phyloP scores from a whole-genome alignment of 2,797 vertebrate genomes.

The Lepilemur ruficaudatus region DNA sequence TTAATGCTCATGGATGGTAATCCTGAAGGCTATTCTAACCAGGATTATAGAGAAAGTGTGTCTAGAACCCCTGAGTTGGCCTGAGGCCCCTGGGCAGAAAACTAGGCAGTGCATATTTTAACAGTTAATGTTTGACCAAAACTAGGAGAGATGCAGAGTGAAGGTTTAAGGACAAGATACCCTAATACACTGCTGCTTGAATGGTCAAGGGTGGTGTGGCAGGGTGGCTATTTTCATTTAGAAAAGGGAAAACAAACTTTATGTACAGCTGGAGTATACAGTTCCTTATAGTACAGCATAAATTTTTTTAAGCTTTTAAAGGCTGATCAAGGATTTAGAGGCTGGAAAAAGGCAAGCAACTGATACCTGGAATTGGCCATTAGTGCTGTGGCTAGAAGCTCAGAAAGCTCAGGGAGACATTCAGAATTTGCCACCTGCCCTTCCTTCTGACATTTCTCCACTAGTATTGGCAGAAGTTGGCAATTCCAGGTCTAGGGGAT shows the following conservation, averaged over 20 bases:
- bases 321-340: background rate
- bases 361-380: background rate
- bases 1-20: background rate
- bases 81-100: background rate
- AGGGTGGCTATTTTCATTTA: background rate
- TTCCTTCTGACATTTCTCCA: background rate
- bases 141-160: background rate
- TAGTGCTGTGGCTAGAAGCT: background rate
- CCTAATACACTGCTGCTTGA: background rate
- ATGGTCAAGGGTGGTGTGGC: background rate
- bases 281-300: background rate
- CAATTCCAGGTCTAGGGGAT: background rate
- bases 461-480: background rate
- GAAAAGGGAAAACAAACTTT: background rate
- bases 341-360: background rate
- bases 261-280: background rate
- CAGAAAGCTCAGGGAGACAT: background rate
- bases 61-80: background rate
- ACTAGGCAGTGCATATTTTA: background rate
- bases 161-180: background rate
- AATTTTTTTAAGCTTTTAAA: background rate
- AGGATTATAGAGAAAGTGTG: background rate
- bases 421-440: conserved; percentile 5
- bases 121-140: background rate
- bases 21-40: background rate